Evolutionary conservation across 2,113 vertebrate species (phyloP).

Genomic region (Labeo catla): DNA sequence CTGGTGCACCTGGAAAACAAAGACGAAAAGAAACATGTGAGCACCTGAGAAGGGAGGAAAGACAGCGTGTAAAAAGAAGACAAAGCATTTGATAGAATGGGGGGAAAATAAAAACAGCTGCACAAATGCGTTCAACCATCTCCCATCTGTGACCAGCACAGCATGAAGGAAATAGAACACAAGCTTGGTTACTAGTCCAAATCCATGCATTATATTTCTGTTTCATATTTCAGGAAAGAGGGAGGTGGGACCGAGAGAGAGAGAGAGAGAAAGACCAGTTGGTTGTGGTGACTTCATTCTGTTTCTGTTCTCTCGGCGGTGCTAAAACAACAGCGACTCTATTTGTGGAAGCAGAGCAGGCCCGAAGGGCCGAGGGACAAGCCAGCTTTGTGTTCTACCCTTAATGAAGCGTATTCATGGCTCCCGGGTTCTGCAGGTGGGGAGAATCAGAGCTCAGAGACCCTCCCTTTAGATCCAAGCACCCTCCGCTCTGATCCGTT

Average conservation of each 20-base stretch:
- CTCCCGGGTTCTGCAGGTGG: constrained; percentile 70
- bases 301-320: constrained; percentile 49
- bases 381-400: constrained; percentile 66
- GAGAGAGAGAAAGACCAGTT: constrained; percentile 1
- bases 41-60: not conserved
- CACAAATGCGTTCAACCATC: constrained; percentile 12
- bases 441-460: constrained; percentile 47
- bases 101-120: constrained; percentile 4
- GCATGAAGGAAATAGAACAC: constrained; percentile 36
- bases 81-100: constrained; percentile 21
- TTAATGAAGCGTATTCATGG: constrained; percentile 73
- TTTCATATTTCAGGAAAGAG: constrained; percentile 32
- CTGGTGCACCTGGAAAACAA: constrained; percentile 86
- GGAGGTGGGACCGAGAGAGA: constrained; percentile 10
- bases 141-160: constrained; percentile 32
- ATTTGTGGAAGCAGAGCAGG: constrained; percentile 70
- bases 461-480: constrained; percentile 44
- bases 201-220: constrained; percentile 32
- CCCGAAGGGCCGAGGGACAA: constrained; percentile 57
- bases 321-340: constrained; percentile 73
- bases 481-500: constrained; percentile 67
- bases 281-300: constrained; percentile 33
- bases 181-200: constrained; percentile 31
- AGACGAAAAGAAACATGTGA: constrained; percentile 20
- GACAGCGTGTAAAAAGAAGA: not conserved